These are phyloP conservation scores for Eulimnadia texana DNA, from an alignment of 1,140 invertebrate genomes.

Conservation along the genomic window DNA sequence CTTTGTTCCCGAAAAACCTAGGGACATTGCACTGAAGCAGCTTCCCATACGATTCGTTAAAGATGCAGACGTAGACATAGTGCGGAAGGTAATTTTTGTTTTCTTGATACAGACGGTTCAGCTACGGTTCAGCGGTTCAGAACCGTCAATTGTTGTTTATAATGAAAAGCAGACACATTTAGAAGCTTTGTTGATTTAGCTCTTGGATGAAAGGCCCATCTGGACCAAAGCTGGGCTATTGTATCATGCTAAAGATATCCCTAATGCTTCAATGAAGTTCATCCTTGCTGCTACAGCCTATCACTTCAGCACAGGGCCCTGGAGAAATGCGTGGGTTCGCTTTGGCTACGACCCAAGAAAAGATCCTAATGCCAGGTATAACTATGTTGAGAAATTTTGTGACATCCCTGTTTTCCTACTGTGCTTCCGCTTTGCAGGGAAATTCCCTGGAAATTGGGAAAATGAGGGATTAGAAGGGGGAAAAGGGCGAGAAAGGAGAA, in stretches of 20 bases:
- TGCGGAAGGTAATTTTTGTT: constrained; percentile 30
- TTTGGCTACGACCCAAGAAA: constrained; percentile 75
- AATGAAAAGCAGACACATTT: too few relatives aligned
- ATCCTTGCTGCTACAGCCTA: constrained; percentile 67
- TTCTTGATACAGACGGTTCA: too few relatives aligned
- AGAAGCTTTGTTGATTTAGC: constrained; percentile 18
- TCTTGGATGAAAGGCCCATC: constrained; percentile 50
- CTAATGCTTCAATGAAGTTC: constrained; percentile 49
- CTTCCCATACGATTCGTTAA: constrained; percentile 35
- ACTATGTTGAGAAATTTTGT: neutral
- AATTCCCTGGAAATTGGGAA: too few relatives aligned
- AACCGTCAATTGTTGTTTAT: too few relatives aligned
- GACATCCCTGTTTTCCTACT: too few relatives aligned
- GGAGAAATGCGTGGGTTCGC: constrained; percentile 68
- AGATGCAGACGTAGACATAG: constrained; percentile 30
- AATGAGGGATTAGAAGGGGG: too few relatives aligned
- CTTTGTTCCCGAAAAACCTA: constrained; percentile 37
- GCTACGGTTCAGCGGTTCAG: too few relatives aligned
- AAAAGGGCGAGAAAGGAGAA: too few relatives aligned
- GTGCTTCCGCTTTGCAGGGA: too few relatives aligned
- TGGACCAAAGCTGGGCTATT: constrained; percentile 65
- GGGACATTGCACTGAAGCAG: constrained; percentile 33
- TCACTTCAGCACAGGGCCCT: constrained; percentile 74
- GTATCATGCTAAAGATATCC: constrained; percentile 41
- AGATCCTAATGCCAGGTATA: constrained; percentile 43